phyloP scores from a whole-genome alignment of 2,797 vertebrate genomes.

The Loris lydekkerianus region DNA sequence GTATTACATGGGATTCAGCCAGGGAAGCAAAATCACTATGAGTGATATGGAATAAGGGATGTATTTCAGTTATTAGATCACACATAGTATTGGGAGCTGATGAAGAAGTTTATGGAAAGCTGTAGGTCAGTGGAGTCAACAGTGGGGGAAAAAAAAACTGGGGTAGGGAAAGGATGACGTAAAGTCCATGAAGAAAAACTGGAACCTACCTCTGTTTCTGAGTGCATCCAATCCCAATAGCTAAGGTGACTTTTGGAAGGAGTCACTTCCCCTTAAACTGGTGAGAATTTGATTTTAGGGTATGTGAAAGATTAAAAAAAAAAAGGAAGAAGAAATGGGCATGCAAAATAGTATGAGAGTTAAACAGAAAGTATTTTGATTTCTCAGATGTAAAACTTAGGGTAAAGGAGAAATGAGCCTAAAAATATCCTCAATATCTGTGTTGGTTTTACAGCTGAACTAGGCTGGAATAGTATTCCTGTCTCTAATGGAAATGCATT shows the following conservation, averaged over 20 bases:
- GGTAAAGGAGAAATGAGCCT: neutral
- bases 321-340: neutral
- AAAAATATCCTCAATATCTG: too few species aligned
- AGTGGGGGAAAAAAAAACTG: neutral
- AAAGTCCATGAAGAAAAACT: neutral
- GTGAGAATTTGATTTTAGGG: neutral
- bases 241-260: neutral
- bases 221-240: neutral
- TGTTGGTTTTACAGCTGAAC: too few species aligned
- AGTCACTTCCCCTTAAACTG: neutral
- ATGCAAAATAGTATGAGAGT: neutral
- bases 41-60: too few species aligned
- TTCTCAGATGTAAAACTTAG: neutral
- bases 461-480: too few species aligned
- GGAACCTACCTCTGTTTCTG: neutral
- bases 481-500: neutral
- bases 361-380: neutral
- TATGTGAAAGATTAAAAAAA: neutral
- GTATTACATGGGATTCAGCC: neutral
- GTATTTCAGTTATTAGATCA: neutral
- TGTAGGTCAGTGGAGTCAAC: neutral
- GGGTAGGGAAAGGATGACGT: neutral
- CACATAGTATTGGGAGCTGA: neutral
- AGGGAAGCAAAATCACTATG: neutral
- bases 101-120: neutral